phyloP scores from a whole-genome alignment of 2,888 invertebrate genomes.

The Stratiomys singularior region DNA sequence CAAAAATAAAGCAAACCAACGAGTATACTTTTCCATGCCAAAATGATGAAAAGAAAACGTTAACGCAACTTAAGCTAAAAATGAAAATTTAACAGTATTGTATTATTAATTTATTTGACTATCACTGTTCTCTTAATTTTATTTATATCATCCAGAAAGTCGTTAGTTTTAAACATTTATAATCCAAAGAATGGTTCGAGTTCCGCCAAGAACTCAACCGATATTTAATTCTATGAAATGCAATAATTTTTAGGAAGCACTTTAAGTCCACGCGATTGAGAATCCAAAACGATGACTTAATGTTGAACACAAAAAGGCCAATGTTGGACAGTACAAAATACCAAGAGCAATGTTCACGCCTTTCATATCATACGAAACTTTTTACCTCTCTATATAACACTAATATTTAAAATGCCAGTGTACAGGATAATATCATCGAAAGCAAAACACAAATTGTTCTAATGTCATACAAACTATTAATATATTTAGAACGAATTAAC shows the following conservation, averaged over 20 bases:
- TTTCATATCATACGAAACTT: constrained; percentile 5
- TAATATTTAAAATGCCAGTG: background rate
- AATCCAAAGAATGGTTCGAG: background rate
- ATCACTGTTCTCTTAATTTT: constrained; percentile 5
- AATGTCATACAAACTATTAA: constrained; percentile 4
- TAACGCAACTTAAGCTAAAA: constrained; percentile 18
- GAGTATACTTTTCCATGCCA: constrained; percentile 23
- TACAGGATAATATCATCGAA: constrained; percentile 7
- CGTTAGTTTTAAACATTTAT: background rate
- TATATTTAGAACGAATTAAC: constrained; percentile 48
- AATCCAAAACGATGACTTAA: constrained; percentile 12
- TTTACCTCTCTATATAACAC: constrained; percentile 24
- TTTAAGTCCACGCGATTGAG: background rate
- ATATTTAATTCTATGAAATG: background rate
- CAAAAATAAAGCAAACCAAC: constrained; percentile 20
- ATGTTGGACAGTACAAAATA: constrained; percentile 24
- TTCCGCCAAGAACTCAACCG: background rate
- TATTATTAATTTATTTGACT: constrained; percentile 42
- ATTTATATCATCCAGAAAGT: background rate
- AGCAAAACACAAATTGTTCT: constrained; percentile 7
- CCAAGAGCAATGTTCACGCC: background rate
- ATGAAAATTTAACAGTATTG: constrained; percentile 34
- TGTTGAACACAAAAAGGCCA: background rate
- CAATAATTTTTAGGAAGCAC: background rate
- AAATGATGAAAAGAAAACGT: constrained; percentile 18